phyloP scores from a whole-genome alignment of 64 coral and sea anemone genomes.

The Acropora yongei region DNA sequence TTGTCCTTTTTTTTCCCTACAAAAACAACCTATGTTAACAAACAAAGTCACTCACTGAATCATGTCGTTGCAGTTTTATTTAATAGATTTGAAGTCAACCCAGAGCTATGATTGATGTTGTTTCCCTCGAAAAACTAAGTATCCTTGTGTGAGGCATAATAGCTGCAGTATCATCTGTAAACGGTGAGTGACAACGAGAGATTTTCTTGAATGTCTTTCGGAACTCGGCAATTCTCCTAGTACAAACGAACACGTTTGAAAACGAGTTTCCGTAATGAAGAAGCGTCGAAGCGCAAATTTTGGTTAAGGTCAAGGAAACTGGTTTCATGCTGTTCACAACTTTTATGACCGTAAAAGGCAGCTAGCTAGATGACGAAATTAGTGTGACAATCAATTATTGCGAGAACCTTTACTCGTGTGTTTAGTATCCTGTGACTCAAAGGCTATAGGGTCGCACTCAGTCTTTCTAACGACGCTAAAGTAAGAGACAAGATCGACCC shows the following conservation, averaged over 20 bases:
- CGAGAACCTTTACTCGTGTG: not conserved
- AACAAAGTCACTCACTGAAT: not conserved
- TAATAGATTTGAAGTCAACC: not conserved
- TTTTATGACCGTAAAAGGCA: conserved; percentile 49
- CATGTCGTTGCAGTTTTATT: not conserved
- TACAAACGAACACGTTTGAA: conserved; percentile 57
- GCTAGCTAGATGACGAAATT: conserved; percentile 39
- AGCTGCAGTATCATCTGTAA: not conserved
- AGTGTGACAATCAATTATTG: conserved; percentile 56
- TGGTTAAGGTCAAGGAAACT: not conserved
- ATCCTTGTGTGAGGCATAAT: not conserved
- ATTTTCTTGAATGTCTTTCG: not conserved
- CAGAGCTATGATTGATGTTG: not conserved
- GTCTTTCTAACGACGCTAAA: conserved; percentile 54
- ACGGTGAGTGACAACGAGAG: not conserved
- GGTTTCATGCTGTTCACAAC: conserved; percentile 15
- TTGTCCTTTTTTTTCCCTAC: too few species aligned
- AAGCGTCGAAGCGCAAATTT: conserved; percentile 35
- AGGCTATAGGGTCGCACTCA: conserved; percentile 56
- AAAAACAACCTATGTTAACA: too few species aligned
- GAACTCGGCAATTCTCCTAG: conserved; percentile 56
- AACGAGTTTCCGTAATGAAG: conserved; percentile 67
- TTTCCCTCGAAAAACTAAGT: conserved; percentile 14
- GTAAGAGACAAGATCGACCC: conserved; percentile 64
- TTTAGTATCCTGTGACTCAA: conserved; percentile 32